These are phyloP conservation scores for Cirrhinus molitorella DNA, from an alignment of 2,797 vertebrate species.

Conservation along the genomic window DNA sequence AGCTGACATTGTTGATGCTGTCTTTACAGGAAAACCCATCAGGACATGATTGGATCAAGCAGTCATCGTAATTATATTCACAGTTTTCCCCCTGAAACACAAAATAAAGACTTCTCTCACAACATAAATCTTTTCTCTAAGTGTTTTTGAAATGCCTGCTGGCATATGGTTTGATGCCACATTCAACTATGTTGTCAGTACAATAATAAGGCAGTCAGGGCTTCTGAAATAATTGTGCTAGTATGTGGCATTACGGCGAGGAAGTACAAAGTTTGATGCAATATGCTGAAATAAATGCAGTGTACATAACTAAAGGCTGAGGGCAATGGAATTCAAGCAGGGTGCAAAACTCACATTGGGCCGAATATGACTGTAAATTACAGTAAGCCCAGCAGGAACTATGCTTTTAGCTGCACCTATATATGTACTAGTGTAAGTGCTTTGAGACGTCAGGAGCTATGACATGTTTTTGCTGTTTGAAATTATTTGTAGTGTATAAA, in stretches of 20 bases:
- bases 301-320: neutral
- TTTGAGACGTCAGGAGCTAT: neutral
- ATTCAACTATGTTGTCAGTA: slow-evolving; percentile 28
- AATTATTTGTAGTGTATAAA: neutral
- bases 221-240: slow-evolving; percentile 30
- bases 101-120: slow-evolving; percentile 51
- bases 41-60: slow-evolving; percentile 83
- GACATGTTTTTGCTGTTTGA: neutral
- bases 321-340: slow-evolving; percentile 49
- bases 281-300: slow-evolving; percentile 43
- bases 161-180: slow-evolving; percentile 31
- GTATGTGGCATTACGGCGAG: slow-evolving; percentile 1
- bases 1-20: slow-evolving; percentile 85
- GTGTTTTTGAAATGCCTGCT: slow-evolving; percentile 35
- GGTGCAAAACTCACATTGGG: slow-evolving; percentile 36
- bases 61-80: slow-evolving; percentile 87
- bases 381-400: slow-evolving; percentile 43
- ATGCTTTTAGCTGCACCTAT: slow-evolving; percentile 36
- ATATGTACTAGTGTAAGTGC: neutral
- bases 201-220: slow-evolving; percentile 33
- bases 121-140: neutral
- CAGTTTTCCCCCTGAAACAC: slow-evolving; percentile 81
- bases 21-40: slow-evolving; percentile 83
- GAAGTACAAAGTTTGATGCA: slow-evolving; percentile 42
- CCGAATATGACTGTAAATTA: slow-evolving; percentile 58